These are phyloP conservation scores for Drosophila insularis DNA, from an alignment of 1,140 invertebrate species.

Conservation along the genomic window DNA sequence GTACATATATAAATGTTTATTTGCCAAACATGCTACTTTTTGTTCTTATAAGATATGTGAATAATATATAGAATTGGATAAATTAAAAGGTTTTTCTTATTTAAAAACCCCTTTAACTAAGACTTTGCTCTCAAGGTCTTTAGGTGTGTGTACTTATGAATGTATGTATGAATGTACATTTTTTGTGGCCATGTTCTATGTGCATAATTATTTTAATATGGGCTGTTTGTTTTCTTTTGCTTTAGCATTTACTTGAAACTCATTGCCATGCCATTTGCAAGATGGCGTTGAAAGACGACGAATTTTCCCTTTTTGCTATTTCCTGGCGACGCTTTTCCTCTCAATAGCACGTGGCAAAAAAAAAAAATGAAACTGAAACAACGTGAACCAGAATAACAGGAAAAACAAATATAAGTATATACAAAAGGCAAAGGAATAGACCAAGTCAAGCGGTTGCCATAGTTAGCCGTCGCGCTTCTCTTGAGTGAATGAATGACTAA, in stretches of 20 bases:
- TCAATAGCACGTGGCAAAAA: background rate
- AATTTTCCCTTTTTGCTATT: background rate
- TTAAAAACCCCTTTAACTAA: background rate
- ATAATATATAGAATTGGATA: no score
- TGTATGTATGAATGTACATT: conserved; percentile 13
- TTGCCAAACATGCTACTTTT: no score
- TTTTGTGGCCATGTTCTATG: conserved; percentile 1
- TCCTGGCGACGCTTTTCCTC: background rate
- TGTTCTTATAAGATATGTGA: no score
- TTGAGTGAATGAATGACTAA: background rate
- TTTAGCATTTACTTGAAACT: background rate
- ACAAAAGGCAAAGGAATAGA: background rate
- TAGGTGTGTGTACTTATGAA: background rate
- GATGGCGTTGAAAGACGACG: background rate
- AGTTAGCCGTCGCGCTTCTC: background rate
- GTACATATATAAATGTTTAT: no score
- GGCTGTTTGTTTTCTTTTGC: conserved; percentile 20
- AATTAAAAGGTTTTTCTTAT: no score
- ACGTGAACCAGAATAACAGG: background rate
- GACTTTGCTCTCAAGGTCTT: background rate
- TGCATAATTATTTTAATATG: conserved; percentile 50
- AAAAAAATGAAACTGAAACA: background rate
- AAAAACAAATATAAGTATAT: background rate
- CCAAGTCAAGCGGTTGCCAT: conserved; percentile 11
- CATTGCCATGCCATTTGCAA: background rate